phyloP scores from a whole-genome alignment of 2,888 invertebrate species.

The Halictus quadricinctus region DNA sequence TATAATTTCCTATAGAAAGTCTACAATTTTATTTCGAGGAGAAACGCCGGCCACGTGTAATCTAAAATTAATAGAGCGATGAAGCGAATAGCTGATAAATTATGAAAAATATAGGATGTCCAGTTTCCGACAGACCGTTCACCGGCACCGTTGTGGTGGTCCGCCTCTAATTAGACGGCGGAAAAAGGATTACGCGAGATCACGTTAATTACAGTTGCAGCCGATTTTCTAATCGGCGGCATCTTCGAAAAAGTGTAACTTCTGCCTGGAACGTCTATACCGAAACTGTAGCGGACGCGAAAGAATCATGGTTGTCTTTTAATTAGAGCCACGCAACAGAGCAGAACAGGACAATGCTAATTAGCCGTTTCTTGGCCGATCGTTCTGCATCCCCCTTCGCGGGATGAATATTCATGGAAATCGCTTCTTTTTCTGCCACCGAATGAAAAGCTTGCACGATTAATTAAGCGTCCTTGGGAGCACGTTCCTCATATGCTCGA shows the following conservation, averaged over 20 bases:
- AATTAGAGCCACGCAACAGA: conserved; percentile 42
- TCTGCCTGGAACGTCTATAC: conserved; percentile 3
- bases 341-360: conserved; percentile 48
- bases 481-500: neutral
- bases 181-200: neutral
- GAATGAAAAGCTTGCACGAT: neutral
- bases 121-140: neutral
- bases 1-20: neutral
- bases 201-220: neutral
- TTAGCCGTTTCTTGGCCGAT: conserved; percentile 40
- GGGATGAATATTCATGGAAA: conserved; percentile 37
- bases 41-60: neutral
- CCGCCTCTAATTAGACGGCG: conserved; percentile 7
- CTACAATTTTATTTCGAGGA: neutral
- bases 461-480: conserved; percentile 33
- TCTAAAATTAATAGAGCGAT: neutral
- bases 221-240: conserved; percentile 1
- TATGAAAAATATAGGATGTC: neutral
- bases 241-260: conserved; percentile 1
- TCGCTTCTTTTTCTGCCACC: conserved; percentile 2
- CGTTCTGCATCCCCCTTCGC: conserved; percentile 21
- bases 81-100: neutral
- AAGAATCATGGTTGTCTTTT: conserved; percentile 39
- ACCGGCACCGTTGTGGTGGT: neutral
- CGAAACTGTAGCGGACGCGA: conserved; percentile 19